These are phyloP conservation scores for Cosmopolites sordidus DNA, from an alignment of 2,888 invertebrate species.

Conservation along the genomic window DNA sequence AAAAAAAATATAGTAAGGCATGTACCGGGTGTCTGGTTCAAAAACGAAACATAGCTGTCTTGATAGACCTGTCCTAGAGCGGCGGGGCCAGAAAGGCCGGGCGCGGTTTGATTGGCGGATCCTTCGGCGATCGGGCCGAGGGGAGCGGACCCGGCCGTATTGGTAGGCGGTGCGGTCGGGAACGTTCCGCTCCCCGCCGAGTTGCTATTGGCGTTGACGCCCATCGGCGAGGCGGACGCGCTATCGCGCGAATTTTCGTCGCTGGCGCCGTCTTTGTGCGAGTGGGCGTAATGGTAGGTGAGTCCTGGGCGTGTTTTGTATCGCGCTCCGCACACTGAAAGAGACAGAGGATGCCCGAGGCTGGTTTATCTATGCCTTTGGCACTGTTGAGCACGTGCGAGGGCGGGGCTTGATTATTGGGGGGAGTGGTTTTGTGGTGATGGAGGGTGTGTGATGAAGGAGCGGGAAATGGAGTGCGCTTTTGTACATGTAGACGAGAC, in stretches of 20 bases:
- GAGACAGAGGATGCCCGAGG: conserved; percentile 19
- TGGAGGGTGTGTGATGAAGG: neutral
- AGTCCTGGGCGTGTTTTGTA: conserved; percentile 96
- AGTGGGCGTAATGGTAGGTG: conserved; percentile 93
- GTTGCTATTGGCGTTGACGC: conserved; percentile 45
- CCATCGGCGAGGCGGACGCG: conserved; percentile 43
- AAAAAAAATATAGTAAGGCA: conserved; percentile 29
- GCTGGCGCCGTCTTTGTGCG: conserved; percentile 65
- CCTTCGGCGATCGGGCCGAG: conserved; percentile 23
- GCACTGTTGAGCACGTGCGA: neutral
- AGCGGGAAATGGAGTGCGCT: neutral
- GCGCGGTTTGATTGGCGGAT: conserved; percentile 26
- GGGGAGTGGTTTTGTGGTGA: neutral
- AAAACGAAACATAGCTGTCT: conserved; percentile 65
- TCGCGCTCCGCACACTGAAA: conserved; percentile 88
- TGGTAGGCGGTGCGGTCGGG: conserved; percentile 19
- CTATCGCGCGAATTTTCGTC: conserved; percentile 51
- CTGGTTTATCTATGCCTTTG: neutral
- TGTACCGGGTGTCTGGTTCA: conserved; percentile 56
- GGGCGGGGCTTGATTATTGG: neutral
- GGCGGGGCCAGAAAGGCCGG: conserved; percentile 39
- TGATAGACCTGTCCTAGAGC: conserved; percentile 53
- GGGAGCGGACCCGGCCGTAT: conserved; percentile 23
- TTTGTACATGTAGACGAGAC: neutral
- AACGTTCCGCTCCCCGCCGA: conserved; percentile 35